A percentile compares a stretch with the other conserved stretches of the same genome.
phyloP scores from a whole-genome alignment of 2,888 invertebrate genomes.

The Thecophora atra region DNA sequence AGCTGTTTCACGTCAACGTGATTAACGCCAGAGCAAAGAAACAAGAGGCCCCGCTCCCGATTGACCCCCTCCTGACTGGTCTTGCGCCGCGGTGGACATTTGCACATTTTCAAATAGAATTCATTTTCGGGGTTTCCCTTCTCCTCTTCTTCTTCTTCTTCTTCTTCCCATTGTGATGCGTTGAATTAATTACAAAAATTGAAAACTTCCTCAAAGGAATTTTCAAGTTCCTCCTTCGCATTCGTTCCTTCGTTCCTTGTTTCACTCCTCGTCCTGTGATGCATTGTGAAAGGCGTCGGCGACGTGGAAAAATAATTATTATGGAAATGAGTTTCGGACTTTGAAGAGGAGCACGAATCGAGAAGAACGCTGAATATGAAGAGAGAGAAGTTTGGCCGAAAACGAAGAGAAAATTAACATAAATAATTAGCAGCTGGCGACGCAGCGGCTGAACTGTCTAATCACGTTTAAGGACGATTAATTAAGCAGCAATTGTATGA shows the following conservation, averaged over 20 bases:
- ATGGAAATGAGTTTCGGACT: conserved; percentile 11
- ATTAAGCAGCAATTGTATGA: too few relatives aligned
- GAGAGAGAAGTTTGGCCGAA: too few relatives aligned
- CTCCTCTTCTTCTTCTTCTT: not conserved
- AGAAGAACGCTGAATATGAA: not conserved
- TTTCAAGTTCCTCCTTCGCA: too few relatives aligned
- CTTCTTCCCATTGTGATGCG: not conserved
- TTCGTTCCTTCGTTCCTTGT: conserved; percentile 1
- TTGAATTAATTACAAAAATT: too few relatives aligned
- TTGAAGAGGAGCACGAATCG: not conserved
- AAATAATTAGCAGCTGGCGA: too few relatives aligned
- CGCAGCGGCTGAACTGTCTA: too few relatives aligned
- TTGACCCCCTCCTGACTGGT: too few relatives aligned
- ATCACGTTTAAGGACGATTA: too few relatives aligned
- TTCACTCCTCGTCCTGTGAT: conserved; percentile 2
- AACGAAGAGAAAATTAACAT: too few relatives aligned
- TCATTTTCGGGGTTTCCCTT: not conserved
- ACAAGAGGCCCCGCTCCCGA: not conserved
- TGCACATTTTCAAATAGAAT: not conserved
- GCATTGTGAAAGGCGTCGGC: not conserved
- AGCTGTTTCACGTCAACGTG: too few relatives aligned
- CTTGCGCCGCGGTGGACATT: not conserved
- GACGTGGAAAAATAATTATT: conserved; percentile 30
- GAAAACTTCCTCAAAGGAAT: too few relatives aligned
- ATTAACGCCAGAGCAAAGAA: too few relatives aligned